Evolutionary conservation across 2,888 invertebrate species (phyloP), one percentile per base, ranked within the genome.

Genomic region (Urechis unicinctus): DNA sequence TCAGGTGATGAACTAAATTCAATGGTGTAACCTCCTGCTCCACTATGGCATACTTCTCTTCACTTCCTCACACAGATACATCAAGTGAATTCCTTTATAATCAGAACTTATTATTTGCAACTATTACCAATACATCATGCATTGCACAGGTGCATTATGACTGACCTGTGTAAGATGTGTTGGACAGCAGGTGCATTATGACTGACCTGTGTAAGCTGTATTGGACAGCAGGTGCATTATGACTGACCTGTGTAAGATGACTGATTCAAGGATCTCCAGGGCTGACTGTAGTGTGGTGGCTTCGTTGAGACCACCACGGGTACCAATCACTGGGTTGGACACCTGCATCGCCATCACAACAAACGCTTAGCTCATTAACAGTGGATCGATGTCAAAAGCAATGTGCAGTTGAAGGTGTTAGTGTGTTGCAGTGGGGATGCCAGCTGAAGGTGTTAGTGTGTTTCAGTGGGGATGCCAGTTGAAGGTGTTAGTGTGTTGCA

Each of bases 11-110:
- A 48, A 92, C 86, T 53, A 97, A 81, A 72, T 89, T 91, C 26
- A 88, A 88, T 64, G 95, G 86, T 0, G 93, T 90, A 3, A 93
- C 86, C 79, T 91, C 89, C 65, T 88, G 87, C 70, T 93, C 92
- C 24, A 91, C 88, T 72, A 89, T 86, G 1, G 83, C 82, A 76
- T 88, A 89, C 50, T 67, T 69, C 13, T 66, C 64, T 13, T 36
- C 36, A 36, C 17, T 36, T 36, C 36, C 9, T 36, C 36, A 36
- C 17, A 9, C 36, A 36, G 36, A 36, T 36, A 13, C 17, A 13
- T 9, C 9, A 36, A 36, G 36, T 13, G 9, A 13, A 13, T 36
- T 9, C 9, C 36, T 36, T 45, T 45, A 45, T 9, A 6, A 45
- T 9, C 45, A 36, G 9, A 13, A 36, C 9, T 36, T 9, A 17